Evolutionary conservation across 1,140 invertebrate species (phyloP).

Genomic region (Caenorhabditis latens): DNA sequence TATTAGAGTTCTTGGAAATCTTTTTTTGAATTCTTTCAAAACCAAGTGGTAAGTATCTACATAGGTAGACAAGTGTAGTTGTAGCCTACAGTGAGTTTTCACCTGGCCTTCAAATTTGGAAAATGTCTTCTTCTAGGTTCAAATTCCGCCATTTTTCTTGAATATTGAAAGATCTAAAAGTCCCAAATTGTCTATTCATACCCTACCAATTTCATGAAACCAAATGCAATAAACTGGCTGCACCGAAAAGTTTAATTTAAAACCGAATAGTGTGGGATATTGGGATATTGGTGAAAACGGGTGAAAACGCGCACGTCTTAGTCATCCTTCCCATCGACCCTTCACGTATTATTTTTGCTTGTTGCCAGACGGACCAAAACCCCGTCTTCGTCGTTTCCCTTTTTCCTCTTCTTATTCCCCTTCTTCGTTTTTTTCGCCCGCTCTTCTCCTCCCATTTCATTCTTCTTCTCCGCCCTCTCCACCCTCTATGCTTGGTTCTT

Average conservation of each 20-base stretch:
- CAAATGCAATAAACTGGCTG: neutral
- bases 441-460: slow-evolving; percentile 46
- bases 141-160: too few species aligned
- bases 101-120: too few species aligned
- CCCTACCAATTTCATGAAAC: neutral
- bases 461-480: slow-evolving; percentile 19
- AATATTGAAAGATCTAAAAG: too few species aligned
- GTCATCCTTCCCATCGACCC: slow-evolving; percentile 12
- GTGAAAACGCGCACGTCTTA: neutral
- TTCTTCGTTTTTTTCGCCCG: neutral
- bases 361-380: slow-evolving; percentile 44
- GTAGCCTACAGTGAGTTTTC: too few species aligned
- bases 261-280: neutral
- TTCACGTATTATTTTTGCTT: slow-evolving; percentile 46
- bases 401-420: slow-evolving; percentile 18
- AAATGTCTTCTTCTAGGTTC: too few species aligned
- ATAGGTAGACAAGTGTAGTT: too few species aligned
- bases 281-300: neutral
- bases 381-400: neutral
- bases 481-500: slow-evolving; percentile 25
- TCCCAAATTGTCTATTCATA: too few species aligned
- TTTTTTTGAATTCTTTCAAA: neutral
- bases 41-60: too few species aligned
- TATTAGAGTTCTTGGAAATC: neutral
- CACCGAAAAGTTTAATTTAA: neutral